Evolutionary conservation across 2,113 vertebrate species (phyloP).

Genomic region (Furnarius figulus): DNA sequence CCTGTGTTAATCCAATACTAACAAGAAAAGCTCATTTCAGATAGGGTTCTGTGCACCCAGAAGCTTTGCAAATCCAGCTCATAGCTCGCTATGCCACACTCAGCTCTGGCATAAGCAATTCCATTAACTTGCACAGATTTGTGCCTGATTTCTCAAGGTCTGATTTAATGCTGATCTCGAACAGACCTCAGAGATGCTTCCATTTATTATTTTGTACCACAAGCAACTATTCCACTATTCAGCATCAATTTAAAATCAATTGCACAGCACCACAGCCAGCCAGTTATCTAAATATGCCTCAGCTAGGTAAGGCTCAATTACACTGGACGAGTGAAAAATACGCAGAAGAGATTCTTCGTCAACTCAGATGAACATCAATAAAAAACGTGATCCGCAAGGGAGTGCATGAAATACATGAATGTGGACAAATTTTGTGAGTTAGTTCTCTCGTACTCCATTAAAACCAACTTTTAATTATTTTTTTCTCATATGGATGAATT

Average conservation of each 20-base stretch:
- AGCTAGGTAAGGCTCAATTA: background rate
- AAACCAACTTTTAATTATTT: background rate
- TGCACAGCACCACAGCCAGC: background rate
- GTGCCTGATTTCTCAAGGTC: background rate
- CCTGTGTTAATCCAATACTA: background rate
- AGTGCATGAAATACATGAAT: background rate
- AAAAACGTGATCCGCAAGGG: background rate
- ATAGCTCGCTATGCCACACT: background rate
- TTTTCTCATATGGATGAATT: background rate
- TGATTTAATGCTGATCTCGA: background rate
- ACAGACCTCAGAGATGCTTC: background rate
- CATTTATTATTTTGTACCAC: background rate
- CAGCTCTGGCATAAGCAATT: background rate
- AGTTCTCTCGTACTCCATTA: background rate
- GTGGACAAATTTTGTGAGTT: background rate
- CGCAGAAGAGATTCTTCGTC: background rate
- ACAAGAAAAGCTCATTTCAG: background rate
- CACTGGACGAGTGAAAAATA: background rate
- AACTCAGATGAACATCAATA: background rate
- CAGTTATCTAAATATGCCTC: background rate
- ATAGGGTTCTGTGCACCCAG: background rate
- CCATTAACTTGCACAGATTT: background rate
- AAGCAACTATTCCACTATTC: background rate
- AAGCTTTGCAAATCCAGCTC: background rate
- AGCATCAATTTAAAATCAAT: conserved; percentile 14